Evolutionary conservation across 2,113 vertebrate genomes (phyloP).

Genomic region (Eretmochelys imbricata): DNA sequence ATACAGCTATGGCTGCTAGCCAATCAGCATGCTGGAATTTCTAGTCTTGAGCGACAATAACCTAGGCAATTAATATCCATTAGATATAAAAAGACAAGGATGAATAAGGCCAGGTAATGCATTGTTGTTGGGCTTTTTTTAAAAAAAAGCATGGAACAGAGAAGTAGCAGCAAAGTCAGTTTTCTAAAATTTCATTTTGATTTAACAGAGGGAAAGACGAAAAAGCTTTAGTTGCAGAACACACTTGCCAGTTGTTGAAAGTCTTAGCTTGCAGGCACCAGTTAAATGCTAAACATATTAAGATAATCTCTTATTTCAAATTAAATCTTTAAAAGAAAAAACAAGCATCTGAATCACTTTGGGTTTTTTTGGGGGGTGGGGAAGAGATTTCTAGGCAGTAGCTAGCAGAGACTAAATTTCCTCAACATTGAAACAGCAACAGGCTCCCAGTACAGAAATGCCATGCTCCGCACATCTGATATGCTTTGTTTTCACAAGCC

Average conservation of each 20-base stretch:
- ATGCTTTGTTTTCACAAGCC: not conserved
- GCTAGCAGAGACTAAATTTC: not conserved
- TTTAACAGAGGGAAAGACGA: slow-evolving; percentile 22
- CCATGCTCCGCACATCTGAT: accelerated
- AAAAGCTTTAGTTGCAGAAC: slow-evolving; percentile 47
- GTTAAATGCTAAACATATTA: not conserved
- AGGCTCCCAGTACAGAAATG: accelerated
- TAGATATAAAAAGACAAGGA: not conserved
- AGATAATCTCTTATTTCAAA: not conserved
- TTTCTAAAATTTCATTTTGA: not conserved
- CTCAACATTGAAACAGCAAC: not conserved
- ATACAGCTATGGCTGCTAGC: not conserved
- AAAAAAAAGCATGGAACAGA: not conserved
- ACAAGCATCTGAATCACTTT: not conserved
- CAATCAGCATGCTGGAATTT: not conserved
- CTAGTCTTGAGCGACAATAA: not conserved
- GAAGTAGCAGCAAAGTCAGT: not conserved
- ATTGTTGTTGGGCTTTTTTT: not conserved
- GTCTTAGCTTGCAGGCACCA: not conserved
- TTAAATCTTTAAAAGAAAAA: not conserved
- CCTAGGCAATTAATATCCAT: not conserved
- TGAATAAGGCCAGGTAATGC: slow-evolving; percentile 10
- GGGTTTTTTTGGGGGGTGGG: too few relatives aligned
- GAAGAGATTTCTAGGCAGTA: not conserved
- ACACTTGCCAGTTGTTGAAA: not conserved